Base-by-base conservation (phyloP, 2,797 vertebrate species). In the Oceanodroma leucorhoa region DNA sequence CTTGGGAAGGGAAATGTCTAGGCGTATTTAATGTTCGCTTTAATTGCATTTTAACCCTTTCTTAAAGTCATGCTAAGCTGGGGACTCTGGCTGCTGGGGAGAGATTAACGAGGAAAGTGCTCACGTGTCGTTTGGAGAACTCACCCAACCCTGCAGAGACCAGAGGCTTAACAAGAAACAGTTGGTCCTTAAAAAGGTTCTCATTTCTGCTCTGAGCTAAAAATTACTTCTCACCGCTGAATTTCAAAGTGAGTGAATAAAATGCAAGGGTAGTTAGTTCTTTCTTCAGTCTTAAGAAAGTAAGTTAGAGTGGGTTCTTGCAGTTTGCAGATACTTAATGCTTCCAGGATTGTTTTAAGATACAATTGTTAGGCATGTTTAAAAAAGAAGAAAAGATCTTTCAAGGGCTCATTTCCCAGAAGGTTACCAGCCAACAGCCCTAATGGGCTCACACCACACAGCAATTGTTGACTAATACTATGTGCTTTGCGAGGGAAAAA, bases 401-500 rank as follows among this genome's bases (percentile, higher is more conserved):
- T 97, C 81, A 95, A 96, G 96, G 92, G 89, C 66, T 96, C 34
- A 70, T 96, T 97, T 97, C 97, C 97, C 94, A 90, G 89, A 91
- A 94, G 71, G 78, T 86, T 93, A 82, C 80, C 91, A 96, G 92
- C 87, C 89, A 90, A 32, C 84, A 94, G 78, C 45, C 54, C 64
- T 67, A 77, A 90, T 64, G 78, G 95, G 69, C 87, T 95, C 90
- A 95, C 89, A 88, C 83, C 86, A 36, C 94, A 93, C 93, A 94
- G 86, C 92, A 96, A 97, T 97, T 97, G 94, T 97, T 97, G 97
- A 98, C 96, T 98, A 98, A 98, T 93, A 96, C 65, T 94, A 40
- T 93, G 86, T 96, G 79, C 95, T 97, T 97, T 97, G 97, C 96
- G 70, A 55, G 41, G 40, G 15, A 58, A 34, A 79, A 90, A 70